Conservation (phyloP, 2,888 invertebrate genomes). For the Tetropium fuscum region DNA sequence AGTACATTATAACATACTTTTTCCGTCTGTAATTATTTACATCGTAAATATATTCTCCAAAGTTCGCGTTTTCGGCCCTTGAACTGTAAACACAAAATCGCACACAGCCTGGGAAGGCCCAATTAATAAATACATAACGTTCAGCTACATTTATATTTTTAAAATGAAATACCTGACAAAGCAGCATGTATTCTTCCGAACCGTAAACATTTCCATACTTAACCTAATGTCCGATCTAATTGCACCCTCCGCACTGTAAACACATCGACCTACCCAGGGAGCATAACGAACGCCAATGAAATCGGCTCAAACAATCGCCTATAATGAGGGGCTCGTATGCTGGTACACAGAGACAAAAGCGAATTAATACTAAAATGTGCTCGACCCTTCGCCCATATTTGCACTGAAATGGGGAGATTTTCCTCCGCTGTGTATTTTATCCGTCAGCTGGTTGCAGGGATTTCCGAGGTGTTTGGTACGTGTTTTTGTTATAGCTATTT, state of each 20-base stretch:
- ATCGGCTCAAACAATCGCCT: constrained; percentile 39
- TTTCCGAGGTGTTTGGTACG: constrained; percentile 53
- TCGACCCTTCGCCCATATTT: constrained; percentile 47
- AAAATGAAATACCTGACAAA: constrained; percentile 13
- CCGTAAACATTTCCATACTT: constrained; percentile 33
- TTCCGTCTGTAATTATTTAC: too few species aligned
- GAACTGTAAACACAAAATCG: neutral
- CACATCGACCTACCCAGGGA: constrained; percentile 19
- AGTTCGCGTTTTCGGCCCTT: too few species aligned
- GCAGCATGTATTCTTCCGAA: constrained; percentile 25
- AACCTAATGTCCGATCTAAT: constrained; percentile 36
- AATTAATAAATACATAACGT: constrained; percentile 15
- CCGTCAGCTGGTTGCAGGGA: constrained; percentile 52
- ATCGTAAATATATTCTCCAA: too few species aligned
- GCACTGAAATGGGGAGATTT: constrained; percentile 37
- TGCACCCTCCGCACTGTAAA: constrained; percentile 27
- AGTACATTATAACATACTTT: too few species aligned
- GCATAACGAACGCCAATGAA: constrained; percentile 30
- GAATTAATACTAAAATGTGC: constrained; percentile 48
- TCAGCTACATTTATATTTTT: constrained; percentile 10
- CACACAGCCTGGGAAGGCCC: neutral
- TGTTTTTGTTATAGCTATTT: constrained; percentile 50
- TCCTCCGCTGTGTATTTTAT: constrained; percentile 40
- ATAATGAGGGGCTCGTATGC: constrained; percentile 47
- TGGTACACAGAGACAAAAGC: constrained; percentile 45